Conservation (phyloP, 2,888 invertebrate species). For the Arrhopalites spinosus region DNA sequence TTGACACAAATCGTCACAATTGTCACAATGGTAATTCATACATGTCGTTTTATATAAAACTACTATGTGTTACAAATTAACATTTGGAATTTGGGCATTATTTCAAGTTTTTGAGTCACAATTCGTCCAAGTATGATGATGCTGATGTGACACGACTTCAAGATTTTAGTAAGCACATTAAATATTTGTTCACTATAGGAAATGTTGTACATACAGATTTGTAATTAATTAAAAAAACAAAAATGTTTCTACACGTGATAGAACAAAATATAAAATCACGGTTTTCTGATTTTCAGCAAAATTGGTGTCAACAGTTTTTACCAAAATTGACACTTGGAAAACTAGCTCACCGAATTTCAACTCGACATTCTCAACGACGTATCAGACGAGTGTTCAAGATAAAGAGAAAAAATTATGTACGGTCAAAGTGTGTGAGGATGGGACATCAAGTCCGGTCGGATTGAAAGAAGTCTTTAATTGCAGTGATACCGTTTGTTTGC, state of each 20-base stretch:
- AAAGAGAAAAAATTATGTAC: slow-evolving; percentile 51
- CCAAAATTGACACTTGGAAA: slow-evolving; percentile 49
- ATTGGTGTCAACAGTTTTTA: slow-evolving; percentile 52
- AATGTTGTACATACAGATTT: too few relatives aligned
- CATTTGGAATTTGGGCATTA: neutral
- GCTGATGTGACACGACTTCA: slow-evolving; percentile 46
- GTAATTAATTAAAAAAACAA: too few relatives aligned
- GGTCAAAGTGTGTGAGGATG: slow-evolving; percentile 53
- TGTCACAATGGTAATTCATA: slow-evolving; percentile 48
- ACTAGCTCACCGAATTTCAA: slow-evolving; percentile 47
- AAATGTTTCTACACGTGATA: too few relatives aligned
- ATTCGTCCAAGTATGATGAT: slow-evolving; percentile 52
- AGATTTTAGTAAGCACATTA: too few relatives aligned
- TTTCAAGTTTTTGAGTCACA: slow-evolving; percentile 42
- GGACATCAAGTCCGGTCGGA: slow-evolving; percentile 45
- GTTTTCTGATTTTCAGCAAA: too few relatives aligned
- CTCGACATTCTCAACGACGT: slow-evolving; percentile 50
- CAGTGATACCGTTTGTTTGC: slow-evolving; percentile 42
- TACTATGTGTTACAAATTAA: neutral
- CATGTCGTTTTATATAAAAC: neutral
- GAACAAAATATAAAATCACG: too few relatives aligned
- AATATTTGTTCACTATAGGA: too few relatives aligned
- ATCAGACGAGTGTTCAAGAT: slow-evolving; percentile 44
- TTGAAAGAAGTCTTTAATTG: slow-evolving; percentile 50
- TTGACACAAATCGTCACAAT: slow-evolving; percentile 50